Conservation (phyloP, 2,888 invertebrate species). For the Diarsia mendica region DNA sequence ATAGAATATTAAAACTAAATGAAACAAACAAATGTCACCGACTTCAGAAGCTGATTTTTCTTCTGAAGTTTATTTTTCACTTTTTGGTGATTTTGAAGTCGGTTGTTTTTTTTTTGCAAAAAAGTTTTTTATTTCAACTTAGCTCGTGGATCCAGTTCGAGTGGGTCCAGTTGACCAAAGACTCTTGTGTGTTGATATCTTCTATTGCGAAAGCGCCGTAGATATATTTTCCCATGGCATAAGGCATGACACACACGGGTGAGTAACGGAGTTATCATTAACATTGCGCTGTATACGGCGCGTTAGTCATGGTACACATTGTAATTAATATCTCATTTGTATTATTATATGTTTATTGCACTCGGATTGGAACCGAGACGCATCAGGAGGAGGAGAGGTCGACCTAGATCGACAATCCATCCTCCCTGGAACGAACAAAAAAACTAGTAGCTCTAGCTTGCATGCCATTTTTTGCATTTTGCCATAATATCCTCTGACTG, state of each 20-base stretch:
- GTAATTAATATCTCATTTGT: slow-evolving; percentile 59
- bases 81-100: too few relatives aligned
- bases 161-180: too few relatives aligned
- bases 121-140: too few relatives aligned
- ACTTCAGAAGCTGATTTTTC: too few relatives aligned
- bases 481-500: background rate
- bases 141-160: too few relatives aligned
- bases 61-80: too few relatives aligned
- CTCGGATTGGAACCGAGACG: too few relatives aligned
- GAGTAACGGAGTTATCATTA: slow-evolving; percentile 56
- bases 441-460: background rate
- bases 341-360: slow-evolving; percentile 10
- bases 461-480: background rate
- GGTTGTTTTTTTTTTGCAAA: too few relatives aligned
- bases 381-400: too few relatives aligned
- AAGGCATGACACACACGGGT: slow-evolving; percentile 46
- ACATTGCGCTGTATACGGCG: slow-evolving; percentile 33
- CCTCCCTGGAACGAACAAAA: background rate
- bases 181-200: background rate
- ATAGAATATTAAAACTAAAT: too few relatives aligned
- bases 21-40: too few relatives aligned
- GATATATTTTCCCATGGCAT: slow-evolving; percentile 38
- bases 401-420: too few relatives aligned
- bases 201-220: background rate
- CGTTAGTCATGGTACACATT: slow-evolving; percentile 46